Conservation (phyloP, 2,797 vertebrate genomes). For the Sardinella longiceps region DNA sequence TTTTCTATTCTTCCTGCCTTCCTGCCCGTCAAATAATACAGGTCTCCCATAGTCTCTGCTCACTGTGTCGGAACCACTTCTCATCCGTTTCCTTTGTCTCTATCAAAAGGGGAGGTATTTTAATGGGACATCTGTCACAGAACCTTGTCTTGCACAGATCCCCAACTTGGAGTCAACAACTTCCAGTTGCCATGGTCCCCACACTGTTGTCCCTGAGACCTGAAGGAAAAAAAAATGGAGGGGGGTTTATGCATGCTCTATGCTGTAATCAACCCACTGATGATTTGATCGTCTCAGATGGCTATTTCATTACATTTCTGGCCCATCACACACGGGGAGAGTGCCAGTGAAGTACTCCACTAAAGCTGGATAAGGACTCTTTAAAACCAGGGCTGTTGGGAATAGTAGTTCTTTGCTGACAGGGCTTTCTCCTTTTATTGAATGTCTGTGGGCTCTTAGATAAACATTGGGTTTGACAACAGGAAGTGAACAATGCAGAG, state of each 20-base stretch:
- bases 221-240: not conserved
- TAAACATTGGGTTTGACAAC: constrained; percentile 43
- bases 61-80: constrained; percentile 43
- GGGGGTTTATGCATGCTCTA: constrained; percentile 38
- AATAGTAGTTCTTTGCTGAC: constrained; percentile 26
- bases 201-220: constrained; percentile 24
- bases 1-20: constrained; percentile 7
- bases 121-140: constrained; percentile 6
- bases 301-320: constrained; percentile 53
- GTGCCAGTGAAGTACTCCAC: constrained; percentile 65
- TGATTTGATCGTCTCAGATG: constrained; percentile 66
- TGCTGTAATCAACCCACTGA: constrained; percentile 58
- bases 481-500: constrained; percentile 46
- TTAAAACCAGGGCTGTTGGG: constrained; percentile 44
- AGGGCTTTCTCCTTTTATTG: constrained; percentile 29
- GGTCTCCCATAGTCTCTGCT: constrained; percentile 8
- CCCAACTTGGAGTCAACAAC: constrained; percentile 19
- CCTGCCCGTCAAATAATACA: constrained; percentile 1
- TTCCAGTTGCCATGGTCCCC: not conserved
- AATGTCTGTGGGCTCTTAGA: constrained; percentile 27
- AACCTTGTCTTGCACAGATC: not conserved
- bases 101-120: not conserved
- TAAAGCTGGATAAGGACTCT: constrained; percentile 54
- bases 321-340: constrained; percentile 61
- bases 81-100: constrained; percentile 31